Evolutionary conservation across 2,888 invertebrate species (phyloP), one percentile per base, ranked within the genome.

Genomic region (Liposcelis brunnea): DNA sequence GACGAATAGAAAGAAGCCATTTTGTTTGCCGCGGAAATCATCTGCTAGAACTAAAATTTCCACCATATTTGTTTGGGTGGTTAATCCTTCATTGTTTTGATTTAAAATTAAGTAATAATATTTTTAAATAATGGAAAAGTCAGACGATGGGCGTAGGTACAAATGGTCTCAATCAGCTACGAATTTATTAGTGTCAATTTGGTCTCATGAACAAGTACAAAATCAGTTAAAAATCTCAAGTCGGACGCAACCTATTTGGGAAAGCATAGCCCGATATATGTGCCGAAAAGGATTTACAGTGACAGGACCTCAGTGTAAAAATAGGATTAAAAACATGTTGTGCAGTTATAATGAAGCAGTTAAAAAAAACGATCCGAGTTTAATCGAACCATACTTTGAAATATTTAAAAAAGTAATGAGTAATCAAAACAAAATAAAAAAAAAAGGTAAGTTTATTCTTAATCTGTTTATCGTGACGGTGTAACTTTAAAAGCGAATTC

Each of bases 81-180:
- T 26, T 26, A 26, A 26, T 26, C 26, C 26, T 26, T 8, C 26
- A 26, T 26, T 26, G 26, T 4, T 6, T 26, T 26, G 8, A 26
- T 26, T 4, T 26, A 26, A 26, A 26, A 26, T n/a, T 8, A 26
- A 26, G 26, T 26, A 26, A 26, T 6, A 26, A 26, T 26, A 26
- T 26, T 26, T 26, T 26, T 26, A 26, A 26, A 26, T n/a, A n/a
- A n/a, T 26, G 26, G 26, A 26, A 6, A 26, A 26, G 4, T 26
- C 26, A 26, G 26, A 26, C 8, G 26, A 26, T 26, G 8, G 8
- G 4, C 26, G 26, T 6, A 63, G 62, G 47, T 62, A 61, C 48
- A 63, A 61, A 47, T 63, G 63, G 63, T 60, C 59, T 1, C 60
- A 59, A 1, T 62, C 61, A 33, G 61, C 62, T 44, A 61, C 61